Conservation (phyloP, 2,888 invertebrate genomes). For the Acrobasis repandana region DNA sequence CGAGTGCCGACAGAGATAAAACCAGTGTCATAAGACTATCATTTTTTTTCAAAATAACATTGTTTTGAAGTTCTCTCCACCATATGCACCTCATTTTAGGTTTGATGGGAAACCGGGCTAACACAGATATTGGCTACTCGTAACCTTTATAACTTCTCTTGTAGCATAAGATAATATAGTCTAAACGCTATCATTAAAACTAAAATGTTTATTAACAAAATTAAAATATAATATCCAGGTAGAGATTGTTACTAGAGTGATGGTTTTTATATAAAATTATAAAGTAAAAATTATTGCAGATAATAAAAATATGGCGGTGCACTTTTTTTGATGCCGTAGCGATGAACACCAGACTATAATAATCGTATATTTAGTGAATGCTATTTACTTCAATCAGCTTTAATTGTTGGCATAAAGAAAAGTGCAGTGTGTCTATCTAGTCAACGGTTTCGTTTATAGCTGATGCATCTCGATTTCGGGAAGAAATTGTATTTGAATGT, state of each 20-base stretch:
- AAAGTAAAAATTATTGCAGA: conserved; percentile 60
- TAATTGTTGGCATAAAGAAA: conserved; percentile 53
- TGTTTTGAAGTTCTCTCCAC: neutral
- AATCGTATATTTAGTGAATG: conserved; percentile 36
- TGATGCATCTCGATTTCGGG: conserved; percentile 67
- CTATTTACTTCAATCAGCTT: conserved; percentile 50
- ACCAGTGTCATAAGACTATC: neutral
- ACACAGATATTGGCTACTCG: conserved; percentile 21
- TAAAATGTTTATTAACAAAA: conserved; percentile 74
- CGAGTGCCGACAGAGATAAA: too few relatives aligned
- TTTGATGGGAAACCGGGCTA: neutral
- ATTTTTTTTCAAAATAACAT: neutral
- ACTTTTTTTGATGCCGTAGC: conserved; percentile 51
- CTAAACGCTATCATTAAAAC: conserved; percentile 72
- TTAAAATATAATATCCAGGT: conserved; percentile 74
- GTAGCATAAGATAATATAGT: conserved; percentile 69
- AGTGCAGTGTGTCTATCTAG: conserved; percentile 52
- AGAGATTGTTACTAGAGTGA: conserved; percentile 81
- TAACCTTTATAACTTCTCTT: conserved; percentile 72
- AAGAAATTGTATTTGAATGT: conserved; percentile 1
- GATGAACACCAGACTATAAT: conserved; percentile 55
- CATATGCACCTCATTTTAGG: conserved; percentile 12
- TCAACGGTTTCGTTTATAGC: conserved; percentile 65
- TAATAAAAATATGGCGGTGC: conserved; percentile 50
- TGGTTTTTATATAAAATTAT: conserved; percentile 76